Percentiles rank a stretch among this genome's conserved stretches.
Evolutionary conservation across 2,113 vertebrate genomes (phyloP).

Genomic region (Cyprinodon tularosa): DNA sequence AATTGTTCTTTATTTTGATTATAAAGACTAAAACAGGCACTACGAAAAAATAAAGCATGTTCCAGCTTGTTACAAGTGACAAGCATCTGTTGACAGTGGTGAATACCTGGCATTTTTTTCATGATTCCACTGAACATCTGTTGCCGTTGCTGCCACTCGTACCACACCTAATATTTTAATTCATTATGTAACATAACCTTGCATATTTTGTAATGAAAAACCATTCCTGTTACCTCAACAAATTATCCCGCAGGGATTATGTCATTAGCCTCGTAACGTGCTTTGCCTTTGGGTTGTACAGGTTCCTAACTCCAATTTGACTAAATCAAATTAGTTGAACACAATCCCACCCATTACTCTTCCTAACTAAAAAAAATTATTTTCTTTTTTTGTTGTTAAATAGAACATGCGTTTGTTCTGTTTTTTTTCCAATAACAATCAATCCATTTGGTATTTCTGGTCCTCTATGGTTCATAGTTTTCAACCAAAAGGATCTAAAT

Average conservation of each 20-base stretch:
- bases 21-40: not conserved
- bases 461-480: not conserved
- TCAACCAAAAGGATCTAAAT: not conserved
- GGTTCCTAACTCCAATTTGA: not conserved
- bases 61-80: not conserved
- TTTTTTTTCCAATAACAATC: not conserved
- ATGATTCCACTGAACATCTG: conserved; percentile 40
- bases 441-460: not conserved
- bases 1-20: not conserved
- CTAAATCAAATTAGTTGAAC: not conserved
- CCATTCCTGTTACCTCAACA: not conserved
- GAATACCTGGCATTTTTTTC: conserved; percentile 46
- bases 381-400: too few relatives aligned
- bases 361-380: not conserved
- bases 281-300: not conserved
- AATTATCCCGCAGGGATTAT: not conserved
- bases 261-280: not conserved
- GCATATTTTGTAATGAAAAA: not conserved
- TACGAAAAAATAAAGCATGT: not conserved
- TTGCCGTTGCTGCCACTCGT: conserved; percentile 9
- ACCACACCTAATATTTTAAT: not conserved
- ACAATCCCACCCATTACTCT: not conserved
- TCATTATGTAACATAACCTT: conserved; percentile 40
- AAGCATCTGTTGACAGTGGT: conserved; percentile 17
- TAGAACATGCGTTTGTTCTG: not conserved